Evolutionary conservation across 1,140 invertebrate genomes (phyloP).

Genomic region (Ditylenchus dipsaci): DNA sequence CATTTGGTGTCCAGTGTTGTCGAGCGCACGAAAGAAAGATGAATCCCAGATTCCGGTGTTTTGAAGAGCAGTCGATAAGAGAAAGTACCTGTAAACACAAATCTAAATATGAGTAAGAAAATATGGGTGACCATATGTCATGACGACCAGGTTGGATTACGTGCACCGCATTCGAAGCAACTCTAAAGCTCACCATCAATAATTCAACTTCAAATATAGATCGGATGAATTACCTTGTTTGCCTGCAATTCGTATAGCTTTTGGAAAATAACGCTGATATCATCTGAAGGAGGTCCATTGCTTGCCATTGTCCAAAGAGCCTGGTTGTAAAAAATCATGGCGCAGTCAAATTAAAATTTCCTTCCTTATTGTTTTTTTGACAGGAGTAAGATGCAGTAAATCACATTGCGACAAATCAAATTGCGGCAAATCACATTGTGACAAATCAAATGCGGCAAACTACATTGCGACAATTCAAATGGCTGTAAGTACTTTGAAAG

Average conservation of each 20-base stretch:
- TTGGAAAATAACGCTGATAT: not conserved
- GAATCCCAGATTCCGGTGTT: conserved; percentile 85
- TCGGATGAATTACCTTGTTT: not conserved
- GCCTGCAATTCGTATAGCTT: not conserved
- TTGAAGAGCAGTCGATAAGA: conserved; percentile 97
- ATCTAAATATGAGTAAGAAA: too few relatives aligned
- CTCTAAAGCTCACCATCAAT: conserved; percentile 10
- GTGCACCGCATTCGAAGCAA: conserved; percentile 97
- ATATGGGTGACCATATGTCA: conserved; percentile 86
- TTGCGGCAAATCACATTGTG: too few relatives aligned
- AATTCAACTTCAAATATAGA: too few relatives aligned
- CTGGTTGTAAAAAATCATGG: too few relatives aligned
- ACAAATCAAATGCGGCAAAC: too few relatives aligned
- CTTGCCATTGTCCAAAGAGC: not conserved
- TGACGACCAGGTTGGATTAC: conserved; percentile 97
- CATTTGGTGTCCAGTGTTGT: conserved; percentile 91
- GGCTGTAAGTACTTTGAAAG: too few relatives aligned
- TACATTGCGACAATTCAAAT: too few relatives aligned
- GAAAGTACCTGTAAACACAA: conserved; percentile 87
- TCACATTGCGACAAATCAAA: too few relatives aligned
- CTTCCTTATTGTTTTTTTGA: too few relatives aligned
- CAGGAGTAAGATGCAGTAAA: too few relatives aligned
- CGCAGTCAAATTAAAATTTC: too few relatives aligned
- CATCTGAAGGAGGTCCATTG: not conserved
- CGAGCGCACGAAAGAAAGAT: conserved; percentile 55